Evolutionary conservation across 92 coral and sea anemone genomes (phyloP), one percentile per base, ranked within the genome.

Genomic region (Muricea muricata): DNA sequence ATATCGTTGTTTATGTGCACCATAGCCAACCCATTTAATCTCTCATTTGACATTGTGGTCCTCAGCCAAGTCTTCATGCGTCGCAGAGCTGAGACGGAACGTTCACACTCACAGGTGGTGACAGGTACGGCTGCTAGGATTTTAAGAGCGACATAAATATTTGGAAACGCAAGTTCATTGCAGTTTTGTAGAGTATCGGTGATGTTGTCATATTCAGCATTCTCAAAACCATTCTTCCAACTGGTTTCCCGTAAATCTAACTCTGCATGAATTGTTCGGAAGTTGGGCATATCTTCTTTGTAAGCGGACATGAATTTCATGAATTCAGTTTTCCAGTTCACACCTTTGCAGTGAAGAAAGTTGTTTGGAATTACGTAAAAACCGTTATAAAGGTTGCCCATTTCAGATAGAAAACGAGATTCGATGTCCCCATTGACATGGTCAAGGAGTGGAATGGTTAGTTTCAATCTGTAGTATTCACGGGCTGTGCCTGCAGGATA

Each of bases 371-470:
- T 4, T 20, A 20, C 20, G 20, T 73, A 73, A 48, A 73, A 73
- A 30, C 60, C 80, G 45, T 73, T 73, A 35, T 42, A 73, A 11
- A 73, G 29, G 80, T 73, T 73, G 60, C 80, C 40, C 61, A 41
- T 73, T 48, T 73, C 61, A 20, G 80, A 30, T 6, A 60, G 61
- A 47, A 73, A 73, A 1, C 80, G 32, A 29, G 1, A 4, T 30
- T 73, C 80, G 23, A 73, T 73, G 6, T 73, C 80, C 7, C 18
- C 58, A 20, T 9, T 73, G n/a, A 50, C 20, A 50, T 75, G 81
- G 32, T 75, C 81, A 18, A 75, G 65, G 25, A 75, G 45, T n/a
- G 65, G 81, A 35, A 75, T 75, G 66, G 66, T 75, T 31, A 75
- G 9, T 29, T 47, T 75, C 3, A 75, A 21, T 24, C 66, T 8